Conservation (phyloP, 2,888 invertebrate species). For the Apotomis capreana region DNA sequence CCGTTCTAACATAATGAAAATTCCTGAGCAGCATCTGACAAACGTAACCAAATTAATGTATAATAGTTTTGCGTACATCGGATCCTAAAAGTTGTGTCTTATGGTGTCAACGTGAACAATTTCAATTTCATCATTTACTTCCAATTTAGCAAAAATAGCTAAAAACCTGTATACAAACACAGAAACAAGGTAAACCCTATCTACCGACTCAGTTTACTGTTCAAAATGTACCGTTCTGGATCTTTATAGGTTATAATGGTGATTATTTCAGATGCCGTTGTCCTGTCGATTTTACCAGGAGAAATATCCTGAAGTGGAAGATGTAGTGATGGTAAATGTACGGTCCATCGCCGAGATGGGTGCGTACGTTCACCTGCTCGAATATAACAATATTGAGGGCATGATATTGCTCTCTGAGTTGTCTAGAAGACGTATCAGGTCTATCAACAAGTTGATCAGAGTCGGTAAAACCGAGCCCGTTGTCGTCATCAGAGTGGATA, state of each 20-base stretch:
- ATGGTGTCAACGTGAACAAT: slow-evolving; percentile 75
- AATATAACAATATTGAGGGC: slow-evolving; percentile 99
- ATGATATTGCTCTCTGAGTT: slow-evolving; percentile 99
- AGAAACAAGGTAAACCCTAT: slow-evolving; percentile 57
- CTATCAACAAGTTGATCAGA: slow-evolving; percentile 99
- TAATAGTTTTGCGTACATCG: slow-evolving; percentile 46
- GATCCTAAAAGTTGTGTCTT: slow-evolving; percentile 54
- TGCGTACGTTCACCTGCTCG: slow-evolving; percentile 98
- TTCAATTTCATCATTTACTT: slow-evolving; percentile 69
- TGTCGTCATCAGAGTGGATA: slow-evolving; percentile 99
- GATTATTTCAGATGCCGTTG: slow-evolving; percentile 87
- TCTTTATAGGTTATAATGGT: slow-evolving; percentile 66
- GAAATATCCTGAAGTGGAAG: slow-evolving; percentile 98
- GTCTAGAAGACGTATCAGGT: slow-evolving; percentile 98
- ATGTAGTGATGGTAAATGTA: slow-evolving; percentile 99
- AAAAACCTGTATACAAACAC: slow-evolving; percentile 50
- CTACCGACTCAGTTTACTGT: not conserved
- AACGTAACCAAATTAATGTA: not conserved
- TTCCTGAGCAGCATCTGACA: not conserved
- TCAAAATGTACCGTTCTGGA: not conserved
- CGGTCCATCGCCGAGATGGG: slow-evolving; percentile 99
- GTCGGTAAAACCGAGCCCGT: slow-evolving; percentile 99
- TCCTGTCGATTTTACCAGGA: slow-evolving; percentile 98
- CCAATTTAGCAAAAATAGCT: slow-evolving; percentile 50
- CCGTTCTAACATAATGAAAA: slow-evolving; percentile 14